Evolutionary conservation across 2,797 vertebrate species (phyloP).

Genomic region (Rhinophrynus dorsalis): DNA sequence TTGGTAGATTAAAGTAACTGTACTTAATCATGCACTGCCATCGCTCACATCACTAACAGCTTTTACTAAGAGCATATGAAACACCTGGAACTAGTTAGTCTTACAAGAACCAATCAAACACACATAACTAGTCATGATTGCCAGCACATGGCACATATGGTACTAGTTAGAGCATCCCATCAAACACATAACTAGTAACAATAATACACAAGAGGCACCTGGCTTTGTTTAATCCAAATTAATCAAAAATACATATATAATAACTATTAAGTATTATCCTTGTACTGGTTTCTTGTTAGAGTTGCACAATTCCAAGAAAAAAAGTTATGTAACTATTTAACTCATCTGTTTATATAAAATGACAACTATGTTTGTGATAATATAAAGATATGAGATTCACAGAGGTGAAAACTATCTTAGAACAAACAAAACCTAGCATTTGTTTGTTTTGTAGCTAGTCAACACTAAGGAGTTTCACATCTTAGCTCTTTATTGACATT

Average conservation of each 20-base stretch:
- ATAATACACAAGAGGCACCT: background rate
- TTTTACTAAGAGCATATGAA: background rate
- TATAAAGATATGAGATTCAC: too few relatives aligned
- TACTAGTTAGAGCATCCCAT: background rate
- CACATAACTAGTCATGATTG: constrained; percentile 19
- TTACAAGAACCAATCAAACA: background rate
- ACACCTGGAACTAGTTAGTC: constrained; percentile 6
- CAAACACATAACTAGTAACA: background rate
- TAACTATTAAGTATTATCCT: background rate
- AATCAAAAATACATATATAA: background rate
- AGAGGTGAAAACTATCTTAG: too few relatives aligned
- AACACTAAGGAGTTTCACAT: too few relatives aligned
- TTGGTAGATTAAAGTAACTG: background rate
- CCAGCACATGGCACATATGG: background rate
- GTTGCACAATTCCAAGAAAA: background rate
- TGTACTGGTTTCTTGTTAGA: background rate
- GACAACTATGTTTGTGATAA: too few relatives aligned
- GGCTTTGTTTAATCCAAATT: background rate
- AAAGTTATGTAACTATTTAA: too few relatives aligned
- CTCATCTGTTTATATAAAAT: too few relatives aligned
- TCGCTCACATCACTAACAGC: background rate
- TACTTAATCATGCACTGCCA: background rate
- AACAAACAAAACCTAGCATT: too few relatives aligned
- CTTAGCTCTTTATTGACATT: too few relatives aligned
- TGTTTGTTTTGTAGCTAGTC: too few relatives aligned